Base-by-base conservation (phyloP, 1,140 invertebrate species). In the Lepeophtheirus salmonis region DNA sequence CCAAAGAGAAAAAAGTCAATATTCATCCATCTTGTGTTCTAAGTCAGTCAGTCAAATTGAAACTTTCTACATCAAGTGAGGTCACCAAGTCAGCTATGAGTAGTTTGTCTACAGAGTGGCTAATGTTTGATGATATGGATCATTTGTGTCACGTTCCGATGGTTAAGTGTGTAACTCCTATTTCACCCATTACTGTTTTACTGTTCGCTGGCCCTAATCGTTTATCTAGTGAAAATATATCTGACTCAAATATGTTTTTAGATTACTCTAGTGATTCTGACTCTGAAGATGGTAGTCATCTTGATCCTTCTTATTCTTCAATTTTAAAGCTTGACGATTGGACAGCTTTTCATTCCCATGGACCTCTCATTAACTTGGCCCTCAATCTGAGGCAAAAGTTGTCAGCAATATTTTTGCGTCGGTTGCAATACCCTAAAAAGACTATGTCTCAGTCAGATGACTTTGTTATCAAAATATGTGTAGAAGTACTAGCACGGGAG, bases 91-190 rank as follows among this genome's bases (percentile, higher is more conserved):
- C 76, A 13, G 72, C 77, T 6, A 64, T 74, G 6, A 68, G 71
- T 50, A 66, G 67, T 49, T 69, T 89, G 20, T 82, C 80, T 0
- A 79, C 81, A 6, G 83, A 88, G 67, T 92, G 86, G 84, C 71
- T 90, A 17, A 74, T 89, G 24, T 90, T 83, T 69, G 85, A 87
- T 67, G 86, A 89, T 70, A 82, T 89, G 71, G 81, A 78, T 14
- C 76, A 80, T 24, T 73, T 75, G 6, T 80, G 77, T 14, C 72
- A 74, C 52, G 74, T 79, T 41, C 80, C 79, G 64, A 79, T 80
- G 62, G 80, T 84, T 1, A 76, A 79, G 58, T 82, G 80, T 63
- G 83, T 82, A 58, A 88, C 88, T 13, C 65, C 86, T 12, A 77
- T 91, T 1, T 82, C 83, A 54, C 79, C 87, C 0, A 68, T 89